Evolutionary conservation across 2,113 vertebrate genomes (phyloP), one percentile per base, ranked within the genome.

Genomic region (Corydoras sp.): DNA sequence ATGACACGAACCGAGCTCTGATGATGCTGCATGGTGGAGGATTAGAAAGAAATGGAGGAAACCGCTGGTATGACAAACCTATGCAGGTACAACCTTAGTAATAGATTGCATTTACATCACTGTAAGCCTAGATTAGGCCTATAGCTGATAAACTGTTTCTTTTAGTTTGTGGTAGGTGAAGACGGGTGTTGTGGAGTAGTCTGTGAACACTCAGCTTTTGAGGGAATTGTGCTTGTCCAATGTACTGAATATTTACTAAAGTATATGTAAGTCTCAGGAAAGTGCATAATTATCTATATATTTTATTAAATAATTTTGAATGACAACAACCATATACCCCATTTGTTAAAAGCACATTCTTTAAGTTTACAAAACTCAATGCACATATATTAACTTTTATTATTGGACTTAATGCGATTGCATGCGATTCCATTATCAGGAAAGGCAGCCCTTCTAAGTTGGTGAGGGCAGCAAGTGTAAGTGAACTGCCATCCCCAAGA

Each of bases 21-120:
- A 84, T 93, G 60, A 91, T 99, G 86, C 91, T 99, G 3, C 96
- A 99, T 0, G 96, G 96, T 0, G 93, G 93, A 58, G 95, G 95
- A 30, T 85, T 68, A 65, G 80, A 85, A 18, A 91, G 80, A 64
- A 97, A 94, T 0, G 92, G 96, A 10, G 93, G 89, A 7, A 99
- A 99, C 69, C 95, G 97, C 8, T 99, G 96, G 96, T 99, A 98
- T 0, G 96, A 99, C 88, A 99, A 99, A 79, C 92, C 95, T 1
- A 92, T 97, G 89, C 97, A 99, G 96, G 97, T 99, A 24, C 18
- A 79, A 62, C 61, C 60, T 78, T 29, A 63, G 53, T 24, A 68
- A 32, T 11, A 62, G n/a, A 56, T 1, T n/a, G 31, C 11, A 4
- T 12, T n/a, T 56, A 15, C 14, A 55, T 4, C 18, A 18, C 35